phyloP scores from a whole-genome alignment of 2,113 vertebrate species.

The Saccopteryx leptura region DNA sequence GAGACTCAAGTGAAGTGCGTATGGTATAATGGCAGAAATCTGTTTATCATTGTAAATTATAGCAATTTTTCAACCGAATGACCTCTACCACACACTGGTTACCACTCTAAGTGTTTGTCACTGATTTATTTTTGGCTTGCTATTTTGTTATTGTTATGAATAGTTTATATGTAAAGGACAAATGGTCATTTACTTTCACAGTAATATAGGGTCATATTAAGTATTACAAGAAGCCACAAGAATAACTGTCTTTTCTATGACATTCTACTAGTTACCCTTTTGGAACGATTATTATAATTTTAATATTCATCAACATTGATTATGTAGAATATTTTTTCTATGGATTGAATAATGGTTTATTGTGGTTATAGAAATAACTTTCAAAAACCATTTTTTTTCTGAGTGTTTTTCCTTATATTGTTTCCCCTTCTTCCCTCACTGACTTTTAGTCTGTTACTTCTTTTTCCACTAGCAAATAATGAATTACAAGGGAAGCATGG shows the following conservation, averaged over 20 bases:
- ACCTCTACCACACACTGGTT: neutral
- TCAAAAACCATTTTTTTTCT: neutral
- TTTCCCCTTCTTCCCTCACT: neutral
- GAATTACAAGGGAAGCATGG: neutral
- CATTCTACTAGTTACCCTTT: neutral
- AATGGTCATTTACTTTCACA: slow-evolving; percentile 2
- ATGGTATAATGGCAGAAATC: slow-evolving; percentile 20
- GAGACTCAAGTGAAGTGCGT: slow-evolving; percentile 24
- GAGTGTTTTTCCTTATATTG: neutral
- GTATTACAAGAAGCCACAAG: neutral
- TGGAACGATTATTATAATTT: neutral
- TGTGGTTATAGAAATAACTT: neutral
- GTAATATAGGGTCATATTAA: neutral
- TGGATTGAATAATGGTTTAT: neutral
- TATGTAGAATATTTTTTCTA: neutral
- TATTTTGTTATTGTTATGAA: neutral
- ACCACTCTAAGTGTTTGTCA: neutral
- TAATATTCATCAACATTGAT: neutral
- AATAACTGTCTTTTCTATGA: slow-evolving; percentile 2
- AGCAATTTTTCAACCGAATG: slow-evolving; percentile 18
- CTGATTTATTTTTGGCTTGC: neutral
- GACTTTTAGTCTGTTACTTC: neutral
- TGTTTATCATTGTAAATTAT: neutral
- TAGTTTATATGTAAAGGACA: neutral
- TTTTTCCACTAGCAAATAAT: neutral